phyloP scores from a whole-genome alignment of 2,888 invertebrate genomes.

The Metopia argyrocephala region DNA sequence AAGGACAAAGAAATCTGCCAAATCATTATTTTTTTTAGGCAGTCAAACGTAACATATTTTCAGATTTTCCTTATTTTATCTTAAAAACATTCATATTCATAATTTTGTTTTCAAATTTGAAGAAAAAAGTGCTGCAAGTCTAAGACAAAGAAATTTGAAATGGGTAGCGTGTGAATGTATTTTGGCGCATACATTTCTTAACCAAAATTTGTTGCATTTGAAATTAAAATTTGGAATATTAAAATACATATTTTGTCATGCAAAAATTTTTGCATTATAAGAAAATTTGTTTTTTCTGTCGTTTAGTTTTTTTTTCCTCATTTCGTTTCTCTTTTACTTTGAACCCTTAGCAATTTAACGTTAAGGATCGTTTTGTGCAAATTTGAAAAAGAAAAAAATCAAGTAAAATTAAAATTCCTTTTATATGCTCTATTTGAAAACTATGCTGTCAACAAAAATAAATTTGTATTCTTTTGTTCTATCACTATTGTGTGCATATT shows the following conservation, averaged over 20 bases:
- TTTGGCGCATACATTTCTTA: not conserved
- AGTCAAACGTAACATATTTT: slow-evolving; percentile 30
- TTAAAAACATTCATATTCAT: slow-evolving; percentile 41
- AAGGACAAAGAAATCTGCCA: slow-evolving; percentile 33
- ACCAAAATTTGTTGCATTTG: not conserved
- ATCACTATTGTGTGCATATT: slow-evolving; percentile 22
- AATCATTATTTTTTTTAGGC: slow-evolving; percentile 32
- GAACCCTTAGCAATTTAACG: not conserved
- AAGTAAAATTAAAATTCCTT: no score
- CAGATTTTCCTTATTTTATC: slow-evolving; percentile 38
- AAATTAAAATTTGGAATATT: not conserved
- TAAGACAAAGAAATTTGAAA: no score
- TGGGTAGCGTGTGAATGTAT: slow-evolving; percentile 6
- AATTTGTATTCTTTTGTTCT: not conserved
- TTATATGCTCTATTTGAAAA: no score
- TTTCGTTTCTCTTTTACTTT: not conserved
- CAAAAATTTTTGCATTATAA: not conserved
- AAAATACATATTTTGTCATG: slow-evolving; percentile 33
- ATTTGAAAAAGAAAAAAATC: slow-evolving; percentile 32
- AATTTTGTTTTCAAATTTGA: slow-evolving; percentile 23
- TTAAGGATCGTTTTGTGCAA: slow-evolving; percentile 18
- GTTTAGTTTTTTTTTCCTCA: not conserved
- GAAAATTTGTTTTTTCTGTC: slow-evolving; percentile 1
- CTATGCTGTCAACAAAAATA: slow-evolving; percentile 34
- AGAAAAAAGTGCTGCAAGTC: not conserved